Evolutionary conservation across 2,113 vertebrate genomes (phyloP).

Genomic region (Odontophorus gujanensis): DNA sequence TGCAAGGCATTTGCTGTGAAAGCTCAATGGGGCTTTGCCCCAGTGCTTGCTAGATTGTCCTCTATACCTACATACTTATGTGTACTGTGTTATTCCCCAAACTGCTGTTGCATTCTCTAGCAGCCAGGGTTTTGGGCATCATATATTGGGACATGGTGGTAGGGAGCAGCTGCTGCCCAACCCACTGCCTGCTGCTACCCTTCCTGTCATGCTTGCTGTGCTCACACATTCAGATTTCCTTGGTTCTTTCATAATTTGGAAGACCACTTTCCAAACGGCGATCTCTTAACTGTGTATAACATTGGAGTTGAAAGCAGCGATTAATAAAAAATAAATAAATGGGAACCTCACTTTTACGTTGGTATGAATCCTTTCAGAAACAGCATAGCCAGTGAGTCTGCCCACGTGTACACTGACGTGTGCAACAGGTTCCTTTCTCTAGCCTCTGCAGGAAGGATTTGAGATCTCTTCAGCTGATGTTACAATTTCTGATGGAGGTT

Average conservation of each 20-base stretch:
- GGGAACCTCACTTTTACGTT: not conserved
- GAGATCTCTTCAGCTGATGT: slow-evolving; percentile 10
- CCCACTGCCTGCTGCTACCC: fast-evolving
- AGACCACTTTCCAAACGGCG: not conserved
- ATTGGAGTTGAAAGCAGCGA: not conserved
- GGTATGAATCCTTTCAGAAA: not conserved
- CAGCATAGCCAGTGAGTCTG: not conserved
- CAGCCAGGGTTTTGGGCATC: not conserved
- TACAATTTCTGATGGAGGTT: slow-evolving; percentile 22
- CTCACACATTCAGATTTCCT: not conserved
- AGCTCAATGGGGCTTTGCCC: not conserved
- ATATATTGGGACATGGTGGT: fast-evolving
- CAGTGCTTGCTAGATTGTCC: not conserved
- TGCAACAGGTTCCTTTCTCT: not conserved
- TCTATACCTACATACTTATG: fast-evolving
- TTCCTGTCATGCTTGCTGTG: fast-evolving
- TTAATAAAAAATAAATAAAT: not conserved
- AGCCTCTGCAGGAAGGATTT: slow-evolving; percentile 11
- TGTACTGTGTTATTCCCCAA: not conserved
- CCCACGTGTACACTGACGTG: fast-evolving
- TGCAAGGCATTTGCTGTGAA: fast-evolving
- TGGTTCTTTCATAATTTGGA: not conserved
- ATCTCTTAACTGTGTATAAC: not conserved
- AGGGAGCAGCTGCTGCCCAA: not conserved
- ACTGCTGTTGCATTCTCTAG: not conserved